These are phyloP conservation scores for Psilopogon haemacephalus DNA, from an alignment of 2,113 vertebrate species.

Conservation along the genomic window DNA sequence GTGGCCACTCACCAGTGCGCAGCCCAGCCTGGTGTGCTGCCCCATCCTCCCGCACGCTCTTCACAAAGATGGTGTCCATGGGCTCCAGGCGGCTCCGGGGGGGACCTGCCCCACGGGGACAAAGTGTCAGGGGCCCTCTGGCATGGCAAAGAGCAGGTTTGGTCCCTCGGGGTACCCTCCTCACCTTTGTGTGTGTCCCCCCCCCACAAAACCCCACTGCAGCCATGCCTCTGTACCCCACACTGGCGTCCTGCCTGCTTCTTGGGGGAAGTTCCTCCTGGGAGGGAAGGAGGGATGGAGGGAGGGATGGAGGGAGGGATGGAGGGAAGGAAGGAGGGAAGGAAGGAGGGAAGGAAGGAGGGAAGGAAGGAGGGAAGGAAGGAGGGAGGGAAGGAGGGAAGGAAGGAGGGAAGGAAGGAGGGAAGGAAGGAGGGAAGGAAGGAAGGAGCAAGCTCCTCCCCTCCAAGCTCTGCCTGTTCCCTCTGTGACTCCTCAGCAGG, in stretches of 20 bases:
- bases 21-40: conserved; percentile 91
- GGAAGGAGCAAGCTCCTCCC: too few species aligned
- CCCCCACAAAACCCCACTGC: neutral
- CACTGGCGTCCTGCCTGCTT: neutral
- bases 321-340: too few species aligned
- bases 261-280: too few species aligned
- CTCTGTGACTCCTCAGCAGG: neutral
- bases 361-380: too few species aligned
- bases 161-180: rapidly evolving
- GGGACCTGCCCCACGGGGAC: neutral
- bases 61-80: conserved; percentile 99
- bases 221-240: rapidly evolving
- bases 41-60: conserved; percentile 92
- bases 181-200: too few species aligned
- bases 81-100: conserved; percentile 87
- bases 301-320: too few species aligned
- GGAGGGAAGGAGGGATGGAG: too few species aligned
- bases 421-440: too few species aligned
- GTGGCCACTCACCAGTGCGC: conserved; percentile 82
- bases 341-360: too few species aligned
- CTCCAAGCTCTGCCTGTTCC: neutral
- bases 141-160: rapidly evolving
- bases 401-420: too few species aligned
- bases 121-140: neutral
- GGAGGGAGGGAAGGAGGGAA: too few species aligned